Evolutionary conservation across 2,113 vertebrate genomes (phyloP), one percentile per base, ranked within the genome.

Genomic region (Microcebus ravelobensis): DNA sequence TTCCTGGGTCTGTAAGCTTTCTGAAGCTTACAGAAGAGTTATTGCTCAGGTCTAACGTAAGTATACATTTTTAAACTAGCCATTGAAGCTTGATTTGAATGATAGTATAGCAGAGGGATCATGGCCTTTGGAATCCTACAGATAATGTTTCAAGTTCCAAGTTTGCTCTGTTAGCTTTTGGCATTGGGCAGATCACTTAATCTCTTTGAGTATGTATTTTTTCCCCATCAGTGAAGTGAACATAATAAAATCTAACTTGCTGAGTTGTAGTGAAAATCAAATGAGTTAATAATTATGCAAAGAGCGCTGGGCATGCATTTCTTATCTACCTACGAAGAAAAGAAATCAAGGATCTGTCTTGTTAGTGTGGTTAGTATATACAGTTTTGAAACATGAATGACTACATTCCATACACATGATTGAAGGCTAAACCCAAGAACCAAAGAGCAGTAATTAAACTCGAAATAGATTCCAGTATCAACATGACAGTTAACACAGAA

Each of bases 221-320:
- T 82, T 86, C 59, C 23, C 39, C 29, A 86, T 87, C 63, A 87
- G 25, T 84, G 50, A 95, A 67, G 6, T n/a, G 29, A 97, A 79
- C 23, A 67, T 55, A 52, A 74, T 87, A 90, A 95, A 95, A 97
- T 93, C 79, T 59, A 83, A 83, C 61, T 87, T 73, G 67, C 34
- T 73, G 18, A 31, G 82, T 65, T 61, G 15, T 90, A 82, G 5
- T 90, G 42, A 96, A 92, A 94, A 71, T 65, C 61, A 71, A 77
- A 52, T 87, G 34, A 42, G 6, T n/a, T 70, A 57, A 63, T 79
- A 57, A 65, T 79, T 73, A 82, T 36, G 18, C 27, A 90, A 67
- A 94, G 61, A 79, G 8, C 73, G 15, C 18, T 82, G 14, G 31
- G 2, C 17, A 63, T 65, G 9, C 14, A 55, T 6, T 67, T 5